Conservation (phyloP, 2,888 invertebrate species). For the Choristoneura rosaceana region DNA sequence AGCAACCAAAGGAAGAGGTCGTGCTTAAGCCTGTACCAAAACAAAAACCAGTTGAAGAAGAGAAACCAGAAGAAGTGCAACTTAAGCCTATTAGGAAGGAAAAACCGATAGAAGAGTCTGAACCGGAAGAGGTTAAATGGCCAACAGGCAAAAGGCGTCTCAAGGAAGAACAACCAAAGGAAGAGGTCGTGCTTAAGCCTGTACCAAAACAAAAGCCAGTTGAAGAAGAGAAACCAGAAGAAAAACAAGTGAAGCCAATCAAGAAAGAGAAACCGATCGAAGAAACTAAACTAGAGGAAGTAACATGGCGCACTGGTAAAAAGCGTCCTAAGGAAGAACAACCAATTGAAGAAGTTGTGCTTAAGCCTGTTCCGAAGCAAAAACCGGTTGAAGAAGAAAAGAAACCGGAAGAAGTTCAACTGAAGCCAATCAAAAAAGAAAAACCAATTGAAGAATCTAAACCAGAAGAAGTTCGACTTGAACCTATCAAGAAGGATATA, state of each 20-base stretch:
- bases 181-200: background rate
- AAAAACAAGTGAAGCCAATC: constrained; percentile 49
- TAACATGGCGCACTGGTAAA: background rate
- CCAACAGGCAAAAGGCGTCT: constrained; percentile 51
- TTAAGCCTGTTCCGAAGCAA: constrained; percentile 54
- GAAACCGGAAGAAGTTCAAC: constrained; percentile 60
- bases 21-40: constrained; percentile 50
- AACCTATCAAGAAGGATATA: constrained; percentile 58
- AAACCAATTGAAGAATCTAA: constrained; percentile 57
- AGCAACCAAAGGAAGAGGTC: constrained; percentile 44
- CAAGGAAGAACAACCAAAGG: constrained; percentile 17
- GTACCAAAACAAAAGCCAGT: too few species aligned
- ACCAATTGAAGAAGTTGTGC: constrained; percentile 46
- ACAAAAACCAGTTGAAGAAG: constrained; percentile 5
- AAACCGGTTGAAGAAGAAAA: constrained; percentile 58
- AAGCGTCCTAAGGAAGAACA: constrained; percentile 49
- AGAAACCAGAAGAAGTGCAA: background rate
- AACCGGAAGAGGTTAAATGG: constrained; percentile 52
- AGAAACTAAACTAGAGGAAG: constrained; percentile 51
- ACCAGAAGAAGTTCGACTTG: constrained; percentile 74
- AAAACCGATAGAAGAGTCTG: background rate
- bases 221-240: constrained; percentile 44
- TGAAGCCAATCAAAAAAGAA: constrained; percentile 67
- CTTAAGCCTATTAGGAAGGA: too few species aligned
- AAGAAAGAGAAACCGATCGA: constrained; percentile 4